A percentile compares a stretch with the other conserved stretches of the same genome.
phyloP scores from a whole-genome alignment of 2,888 invertebrate genomes.

The Tetramorium bicarinatum region DNA sequence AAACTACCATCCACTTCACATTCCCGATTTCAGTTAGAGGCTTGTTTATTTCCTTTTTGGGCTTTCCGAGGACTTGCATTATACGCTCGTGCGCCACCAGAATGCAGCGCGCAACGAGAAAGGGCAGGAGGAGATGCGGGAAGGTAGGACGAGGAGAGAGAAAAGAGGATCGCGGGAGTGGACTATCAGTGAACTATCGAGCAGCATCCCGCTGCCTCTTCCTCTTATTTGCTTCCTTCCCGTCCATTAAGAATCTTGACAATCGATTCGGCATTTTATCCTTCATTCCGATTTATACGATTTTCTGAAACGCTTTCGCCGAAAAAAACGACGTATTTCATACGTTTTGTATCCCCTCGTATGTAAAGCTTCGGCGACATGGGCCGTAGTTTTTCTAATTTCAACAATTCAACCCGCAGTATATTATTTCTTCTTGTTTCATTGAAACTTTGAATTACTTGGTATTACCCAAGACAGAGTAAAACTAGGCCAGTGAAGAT shows the following conservation, averaged over 20 bases:
- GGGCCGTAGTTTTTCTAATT: conserved; percentile 11
- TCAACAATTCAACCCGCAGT: neutral
- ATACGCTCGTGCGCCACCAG: conserved; percentile 65
- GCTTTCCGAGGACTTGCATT: conserved; percentile 64
- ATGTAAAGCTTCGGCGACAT: neutral
- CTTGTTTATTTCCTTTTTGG: conserved; percentile 81
- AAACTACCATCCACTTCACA: conserved; percentile 81
- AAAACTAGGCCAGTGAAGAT: conserved; percentile 9
- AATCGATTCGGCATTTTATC: conserved; percentile 63
- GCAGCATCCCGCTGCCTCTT: conserved; percentile 57
- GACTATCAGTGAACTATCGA: conserved; percentile 62
- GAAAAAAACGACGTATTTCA: neutral
- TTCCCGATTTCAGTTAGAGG: conserved; percentile 81
- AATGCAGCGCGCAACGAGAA: conserved; percentile 70
- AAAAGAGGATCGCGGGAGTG: conserved; percentile 31
- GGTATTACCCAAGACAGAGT: neutral
- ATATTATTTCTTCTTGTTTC: neutral
- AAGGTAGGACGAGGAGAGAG: conserved; percentile 24
- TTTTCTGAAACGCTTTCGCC: conserved; percentile 35
- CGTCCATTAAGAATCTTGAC: conserved; percentile 67
- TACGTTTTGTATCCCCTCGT: neutral
- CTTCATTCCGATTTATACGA: conserved; percentile 52
- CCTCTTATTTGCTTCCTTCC: conserved; percentile 65
- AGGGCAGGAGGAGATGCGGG: conserved; percentile 29
- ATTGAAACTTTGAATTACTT: neutral